Evolutionary conservation across 2,888 invertebrate genomes (phyloP), one percentile per base, ranked within the genome.

Genomic region (Drosophila lacicola): DNA sequence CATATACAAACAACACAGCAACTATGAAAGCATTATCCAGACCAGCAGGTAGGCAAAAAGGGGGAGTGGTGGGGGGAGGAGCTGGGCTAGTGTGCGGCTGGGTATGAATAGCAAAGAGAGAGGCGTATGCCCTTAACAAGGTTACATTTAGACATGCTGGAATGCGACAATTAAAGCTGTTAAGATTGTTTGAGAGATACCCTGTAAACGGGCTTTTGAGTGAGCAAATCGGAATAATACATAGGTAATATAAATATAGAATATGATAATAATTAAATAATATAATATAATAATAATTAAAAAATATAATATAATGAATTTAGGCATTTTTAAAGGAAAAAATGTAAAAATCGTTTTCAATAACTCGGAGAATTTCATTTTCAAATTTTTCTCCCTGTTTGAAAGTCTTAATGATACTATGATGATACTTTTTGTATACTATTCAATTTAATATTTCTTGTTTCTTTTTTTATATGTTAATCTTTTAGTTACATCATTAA

Each of bases 81-180:
- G 36, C 10, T 29, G 21, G 9, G 19, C 6, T 19, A 10, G 53
- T 29, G 9, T 36, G 36, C n/a, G 19, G 8, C 3, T 19, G 2
- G 5, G 9, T 49, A 51, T 19, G 19, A 46, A 46, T 25, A 11
- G 36, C 14, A 11, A 8, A 45, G 21, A 44, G 42, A n/a, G 42
- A n/a, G n/a, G 37, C 33, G 34, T 37, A 9, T 34, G 37, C 37
- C 56, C 37, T 57, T 57, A 44, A 42, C 60, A 71, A 71, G 55
- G 62, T 74, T 67, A 62, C 57, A 70, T 53, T 67, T 42, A 54
- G 62, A 39, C 56, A 63, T 42, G 37, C 9, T 41, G 36, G 29
- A 29, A 37, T 51, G 56, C 19, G 19, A 13, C 33, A 41, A 19
- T 9, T 4, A 2, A 19, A 19, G 9, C 11, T 4, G 13, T 34